phyloP scores from a whole-genome alignment of 2,797 vertebrate species.

The Erethizon dorsatum region DNA sequence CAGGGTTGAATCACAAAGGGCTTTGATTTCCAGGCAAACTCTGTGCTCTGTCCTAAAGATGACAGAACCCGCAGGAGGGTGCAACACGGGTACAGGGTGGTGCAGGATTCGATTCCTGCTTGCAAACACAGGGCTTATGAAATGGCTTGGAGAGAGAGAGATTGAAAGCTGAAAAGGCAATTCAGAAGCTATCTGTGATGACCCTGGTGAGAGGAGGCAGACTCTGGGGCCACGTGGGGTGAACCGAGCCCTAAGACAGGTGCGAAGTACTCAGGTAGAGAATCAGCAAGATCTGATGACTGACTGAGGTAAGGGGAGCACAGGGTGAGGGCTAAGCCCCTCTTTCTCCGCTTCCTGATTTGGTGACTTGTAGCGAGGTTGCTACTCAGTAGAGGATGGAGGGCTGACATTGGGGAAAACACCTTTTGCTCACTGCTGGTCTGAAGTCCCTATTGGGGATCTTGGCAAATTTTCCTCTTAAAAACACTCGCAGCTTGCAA shows the following conservation, averaged over 20 bases:
- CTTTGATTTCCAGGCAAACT: not conserved
- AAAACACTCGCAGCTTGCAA: not conserved
- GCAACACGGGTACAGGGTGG: accelerated
- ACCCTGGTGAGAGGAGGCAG: not conserved
- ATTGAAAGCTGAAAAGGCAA: not conserved
- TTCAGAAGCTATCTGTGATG: not conserved
- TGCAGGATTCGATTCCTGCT: not conserved
- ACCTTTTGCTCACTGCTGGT: not conserved
- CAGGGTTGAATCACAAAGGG: not conserved
- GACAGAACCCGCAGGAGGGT: accelerated
- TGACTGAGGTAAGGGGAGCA: not conserved
- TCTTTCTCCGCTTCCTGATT: not conserved
- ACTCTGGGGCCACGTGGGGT: accelerated
- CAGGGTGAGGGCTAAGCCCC: not conserved
- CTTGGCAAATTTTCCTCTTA: not conserved
- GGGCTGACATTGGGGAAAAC: not conserved
- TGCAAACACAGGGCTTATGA: accelerated
- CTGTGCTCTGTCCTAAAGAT: not conserved
- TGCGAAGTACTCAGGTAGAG: not conserved
- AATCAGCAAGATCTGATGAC: not conserved
- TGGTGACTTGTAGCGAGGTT: not conserved
- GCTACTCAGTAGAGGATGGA: not conserved
- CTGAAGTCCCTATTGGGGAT: not conserved
- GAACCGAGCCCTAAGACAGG: not conserved
- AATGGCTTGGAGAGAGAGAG: not conserved